phyloP scores from a whole-genome alignment of 2,888 invertebrate genomes.

The Leptopilina syphax region DNA sequence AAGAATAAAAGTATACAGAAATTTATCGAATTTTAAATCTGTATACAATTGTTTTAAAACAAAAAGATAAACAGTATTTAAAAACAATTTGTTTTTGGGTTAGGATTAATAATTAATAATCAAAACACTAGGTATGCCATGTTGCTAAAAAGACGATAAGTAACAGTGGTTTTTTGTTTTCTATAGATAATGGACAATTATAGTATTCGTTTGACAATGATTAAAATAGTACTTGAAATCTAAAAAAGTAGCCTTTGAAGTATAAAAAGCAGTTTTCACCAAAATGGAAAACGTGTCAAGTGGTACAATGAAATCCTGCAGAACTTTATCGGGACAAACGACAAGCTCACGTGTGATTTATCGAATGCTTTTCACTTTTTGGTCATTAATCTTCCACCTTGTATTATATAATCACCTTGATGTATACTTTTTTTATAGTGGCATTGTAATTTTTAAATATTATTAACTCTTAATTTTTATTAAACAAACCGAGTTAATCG shows the following conservation, averaged over 20 bases:
- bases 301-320: slow-evolving; percentile 30
- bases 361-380: slow-evolving; percentile 26
- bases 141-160: too few relatives aligned
- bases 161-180: not conserved
- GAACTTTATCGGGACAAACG: slow-evolving; percentile 30
- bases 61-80: too few relatives aligned
- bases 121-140: too few relatives aligned
- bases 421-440: not conserved
- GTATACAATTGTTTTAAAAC: too few relatives aligned
- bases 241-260: not conserved
- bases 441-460: not conserved
- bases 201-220: not conserved
- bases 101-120: too few relatives aligned
- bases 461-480: not conserved
- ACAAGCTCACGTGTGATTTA: slow-evolving; percentile 28
- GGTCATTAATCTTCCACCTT: slow-evolving; percentile 24
- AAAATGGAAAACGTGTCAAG: slow-evolving; percentile 33
- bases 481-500: too few relatives aligned
- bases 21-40: too few relatives aligned
- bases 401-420: slow-evolving; percentile 2
- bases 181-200: not conserved
- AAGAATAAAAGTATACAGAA: not conserved
- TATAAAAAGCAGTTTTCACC: slow-evolving; percentile 4
- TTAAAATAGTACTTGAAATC: not conserved
- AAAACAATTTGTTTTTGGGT: too few relatives aligned